These are phyloP conservation scores for Euschistus heros DNA, from an alignment of 1,140 invertebrate genomes.

Conservation along the genomic window DNA sequence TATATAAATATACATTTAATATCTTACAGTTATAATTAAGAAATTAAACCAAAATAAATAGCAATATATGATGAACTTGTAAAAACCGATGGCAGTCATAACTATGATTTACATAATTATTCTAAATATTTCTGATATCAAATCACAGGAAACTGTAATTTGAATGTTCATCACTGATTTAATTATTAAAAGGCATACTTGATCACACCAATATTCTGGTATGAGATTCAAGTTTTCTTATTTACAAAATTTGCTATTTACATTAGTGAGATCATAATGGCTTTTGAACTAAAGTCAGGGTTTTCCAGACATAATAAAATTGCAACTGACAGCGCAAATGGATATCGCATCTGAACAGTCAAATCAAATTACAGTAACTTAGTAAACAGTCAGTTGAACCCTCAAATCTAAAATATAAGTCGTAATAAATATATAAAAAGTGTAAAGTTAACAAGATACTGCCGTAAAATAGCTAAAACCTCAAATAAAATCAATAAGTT, in stretches of 20 bases:
- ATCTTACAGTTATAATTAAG: constrained; percentile 6
- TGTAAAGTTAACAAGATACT: neutral
- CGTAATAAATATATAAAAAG: constrained; percentile 7
- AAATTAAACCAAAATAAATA: constrained; percentile 9
- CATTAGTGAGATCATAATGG: constrained; percentile 11
- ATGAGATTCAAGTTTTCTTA: neutral
- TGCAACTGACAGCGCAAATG: neutral
- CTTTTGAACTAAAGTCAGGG: neutral
- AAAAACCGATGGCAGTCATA: constrained; percentile 9
- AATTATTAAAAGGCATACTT: neutral
- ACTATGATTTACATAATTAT: constrained; percentile 2
- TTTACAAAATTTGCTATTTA: constrained; percentile 7
- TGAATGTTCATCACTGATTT: neutral
- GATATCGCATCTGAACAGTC: neutral
- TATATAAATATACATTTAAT: constrained; percentile 12
- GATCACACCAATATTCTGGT: neutral
- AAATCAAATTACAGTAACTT: neutral
- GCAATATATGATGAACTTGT: neutral
- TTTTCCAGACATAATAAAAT: neutral
- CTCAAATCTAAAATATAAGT: constrained; percentile 8
- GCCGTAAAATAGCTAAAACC: neutral
- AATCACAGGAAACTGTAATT: constrained; percentile 5
- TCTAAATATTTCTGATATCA: neutral
- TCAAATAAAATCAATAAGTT: neutral
- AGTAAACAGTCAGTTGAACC: neutral